Evolutionary conservation across 2,113 vertebrate species (phyloP).

Genomic region (Ranitomeya variabilis): DNA sequence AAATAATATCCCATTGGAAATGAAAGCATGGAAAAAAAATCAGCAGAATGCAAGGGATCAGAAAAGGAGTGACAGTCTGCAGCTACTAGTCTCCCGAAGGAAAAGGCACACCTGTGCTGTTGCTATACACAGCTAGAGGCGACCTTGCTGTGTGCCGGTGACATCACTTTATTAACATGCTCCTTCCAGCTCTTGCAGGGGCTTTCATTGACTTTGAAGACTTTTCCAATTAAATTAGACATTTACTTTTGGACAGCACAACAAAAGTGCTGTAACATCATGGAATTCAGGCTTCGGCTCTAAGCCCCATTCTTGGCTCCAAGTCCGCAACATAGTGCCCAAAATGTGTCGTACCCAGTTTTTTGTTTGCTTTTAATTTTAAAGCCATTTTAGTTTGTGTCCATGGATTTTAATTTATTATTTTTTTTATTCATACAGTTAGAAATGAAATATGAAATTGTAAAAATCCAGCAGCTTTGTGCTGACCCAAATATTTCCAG

Average conservation of each 20-base stretch:
- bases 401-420: background rate
- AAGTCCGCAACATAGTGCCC: background rate
- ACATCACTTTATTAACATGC: constrained; percentile 58
- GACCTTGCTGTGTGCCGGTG: constrained; percentile 40
- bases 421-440: background rate
- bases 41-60: background rate
- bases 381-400: background rate
- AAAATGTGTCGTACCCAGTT: background rate
- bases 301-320: background rate
- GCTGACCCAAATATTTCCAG: background rate
- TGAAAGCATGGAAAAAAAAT: constrained; percentile 54
- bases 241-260: constrained; percentile 14
- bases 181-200: constrained; percentile 38
- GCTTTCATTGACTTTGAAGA: constrained; percentile 26
- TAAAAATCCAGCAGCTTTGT: background rate
- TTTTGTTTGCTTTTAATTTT: background rate
- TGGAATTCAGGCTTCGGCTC: constrained; percentile 16
- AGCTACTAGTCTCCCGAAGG: constrained; percentile 30
- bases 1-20: constrained; percentile 54
- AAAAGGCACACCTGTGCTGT: constrained; percentile 46
- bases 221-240: constrained; percentile 46
- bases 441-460: background rate
- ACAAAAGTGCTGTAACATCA: constrained; percentile 23
- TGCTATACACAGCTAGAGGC: constrained; percentile 49
- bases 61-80: constrained; percentile 21